Conservation (phyloP, 2,113 vertebrate genomes). For the Anas platyrhynchos region DNA sequence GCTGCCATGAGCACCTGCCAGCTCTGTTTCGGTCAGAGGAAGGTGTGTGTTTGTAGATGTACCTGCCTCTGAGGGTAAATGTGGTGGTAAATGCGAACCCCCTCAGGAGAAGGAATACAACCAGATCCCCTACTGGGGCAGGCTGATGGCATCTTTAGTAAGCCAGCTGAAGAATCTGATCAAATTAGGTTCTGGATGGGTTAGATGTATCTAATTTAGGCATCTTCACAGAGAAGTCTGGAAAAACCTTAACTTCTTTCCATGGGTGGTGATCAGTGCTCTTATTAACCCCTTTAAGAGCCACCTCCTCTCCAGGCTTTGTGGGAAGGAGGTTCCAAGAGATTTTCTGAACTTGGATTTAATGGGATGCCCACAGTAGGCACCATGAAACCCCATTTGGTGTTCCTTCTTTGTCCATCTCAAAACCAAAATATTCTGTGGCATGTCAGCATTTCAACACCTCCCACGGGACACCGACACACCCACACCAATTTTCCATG, state of each 20-base stretch:
- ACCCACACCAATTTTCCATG: background rate
- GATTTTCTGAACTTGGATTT: background rate
- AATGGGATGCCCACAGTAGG: background rate
- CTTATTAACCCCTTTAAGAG: background rate
- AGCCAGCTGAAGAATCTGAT: background rate
- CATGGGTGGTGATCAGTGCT: background rate
- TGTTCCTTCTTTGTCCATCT: background rate
- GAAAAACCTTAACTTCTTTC: background rate
- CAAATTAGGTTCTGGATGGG: background rate
- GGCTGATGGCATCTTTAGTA: background rate
- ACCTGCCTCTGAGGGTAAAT: background rate
- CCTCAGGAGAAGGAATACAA: background rate
- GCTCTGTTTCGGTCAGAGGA: background rate
- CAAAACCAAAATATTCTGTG: background rate
- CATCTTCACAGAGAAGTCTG: background rate
- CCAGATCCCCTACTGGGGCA: background rate
- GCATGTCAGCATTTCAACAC: too few relatives aligned
- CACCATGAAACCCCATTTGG: background rate
- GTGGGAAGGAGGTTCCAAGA: background rate
- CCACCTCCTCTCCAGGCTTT: background rate
- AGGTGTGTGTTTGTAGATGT: background rate
- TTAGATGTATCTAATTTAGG: background rate
- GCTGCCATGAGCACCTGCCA: background rate
- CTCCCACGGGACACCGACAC: fast-evolving
- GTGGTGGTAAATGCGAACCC: background rate